Evolutionary conservation across 2,113 vertebrate species (phyloP).

Genomic region (Caracal caracal): DNA sequence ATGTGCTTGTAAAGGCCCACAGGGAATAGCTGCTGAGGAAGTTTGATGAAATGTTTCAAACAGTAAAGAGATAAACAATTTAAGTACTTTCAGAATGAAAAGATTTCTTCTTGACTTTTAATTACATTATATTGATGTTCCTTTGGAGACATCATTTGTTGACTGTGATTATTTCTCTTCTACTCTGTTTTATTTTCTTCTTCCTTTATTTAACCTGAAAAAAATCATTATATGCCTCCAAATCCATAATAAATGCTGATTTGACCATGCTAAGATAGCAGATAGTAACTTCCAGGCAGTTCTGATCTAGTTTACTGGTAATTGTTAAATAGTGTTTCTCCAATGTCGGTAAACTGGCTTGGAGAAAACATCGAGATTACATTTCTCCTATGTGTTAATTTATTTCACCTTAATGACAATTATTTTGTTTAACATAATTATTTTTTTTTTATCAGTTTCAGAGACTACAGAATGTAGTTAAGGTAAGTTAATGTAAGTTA

Average conservation of each 20-base stretch:
- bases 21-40: neutral
- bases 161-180: constrained; percentile 59
- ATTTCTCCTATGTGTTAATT: constrained; percentile 13
- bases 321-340: constrained; percentile 33
- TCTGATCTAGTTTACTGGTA: constrained; percentile 26
- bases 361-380: neutral
- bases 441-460: neutral
- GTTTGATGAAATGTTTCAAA: constrained; percentile 54
- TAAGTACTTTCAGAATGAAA: constrained; percentile 50
- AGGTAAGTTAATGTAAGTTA: neutral
- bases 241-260: constrained; percentile 55
- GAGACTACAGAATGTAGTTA: neutral
- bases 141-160: constrained; percentile 58
- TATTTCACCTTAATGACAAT: neutral
- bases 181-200: constrained; percentile 52
- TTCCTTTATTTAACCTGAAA: constrained; percentile 65
- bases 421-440: constrained; percentile 31
- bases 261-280: neutral
- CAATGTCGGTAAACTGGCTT: neutral
- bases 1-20: neutral
- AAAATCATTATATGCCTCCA: constrained; percentile 54
- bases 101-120: constrained; percentile 66
- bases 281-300: constrained; percentile 36
- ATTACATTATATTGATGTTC: constrained; percentile 68
- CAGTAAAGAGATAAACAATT: constrained; percentile 59